Evolutionary conservation across 1,140 invertebrate genomes (phyloP).

Genomic region (Drosophila bifasciata): DNA sequence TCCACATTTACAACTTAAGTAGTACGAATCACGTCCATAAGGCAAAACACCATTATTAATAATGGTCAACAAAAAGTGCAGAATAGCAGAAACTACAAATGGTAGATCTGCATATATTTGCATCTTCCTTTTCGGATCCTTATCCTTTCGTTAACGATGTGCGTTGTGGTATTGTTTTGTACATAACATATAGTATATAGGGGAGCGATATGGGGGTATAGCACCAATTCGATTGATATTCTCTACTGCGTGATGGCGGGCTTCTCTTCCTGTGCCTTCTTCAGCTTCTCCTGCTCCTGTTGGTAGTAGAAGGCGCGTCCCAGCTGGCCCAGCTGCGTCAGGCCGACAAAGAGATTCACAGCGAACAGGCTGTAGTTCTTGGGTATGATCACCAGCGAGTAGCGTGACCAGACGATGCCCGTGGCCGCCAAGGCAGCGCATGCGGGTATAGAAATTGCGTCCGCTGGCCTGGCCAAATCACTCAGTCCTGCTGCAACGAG

Average conservation of each 20-base stretch:
- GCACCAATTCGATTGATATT: conserved; percentile 26
- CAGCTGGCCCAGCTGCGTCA: conserved; percentile 73
- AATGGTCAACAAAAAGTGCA: conserved; percentile 49
- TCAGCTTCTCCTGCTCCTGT: conserved; percentile 62
- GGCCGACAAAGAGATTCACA: conserved; percentile 80
- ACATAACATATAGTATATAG: conserved; percentile 29
- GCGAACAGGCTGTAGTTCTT: conserved; percentile 80
- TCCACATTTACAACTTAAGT: conserved; percentile 68
- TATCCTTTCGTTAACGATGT: conserved; percentile 45
- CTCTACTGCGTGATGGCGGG: conserved; percentile 32
- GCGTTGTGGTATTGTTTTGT: conserved; percentile 42
- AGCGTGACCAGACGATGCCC: conserved; percentile 80
- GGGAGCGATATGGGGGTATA: conserved; percentile 3
- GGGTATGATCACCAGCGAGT: conserved; percentile 80
- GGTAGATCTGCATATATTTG: conserved; percentile 38
- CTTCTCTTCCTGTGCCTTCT: conserved; percentile 36
- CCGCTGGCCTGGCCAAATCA: conserved; percentile 95
- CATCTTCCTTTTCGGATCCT: conserved; percentile 17
- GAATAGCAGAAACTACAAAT: conserved; percentile 22
- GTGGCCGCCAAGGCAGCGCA: conserved; percentile 90
- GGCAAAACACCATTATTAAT: conserved; percentile 56
- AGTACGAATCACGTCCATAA: conserved; percentile 71
- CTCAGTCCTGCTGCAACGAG: conserved; percentile 96
- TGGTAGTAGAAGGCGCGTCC: conserved; percentile 68
- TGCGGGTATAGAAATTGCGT: conserved; percentile 94